Percentiles rank a stretch among this genome's conserved stretches.
Conservation (phyloP, 2,113 vertebrate species). For the Trochalopteron elliotii region DNA sequence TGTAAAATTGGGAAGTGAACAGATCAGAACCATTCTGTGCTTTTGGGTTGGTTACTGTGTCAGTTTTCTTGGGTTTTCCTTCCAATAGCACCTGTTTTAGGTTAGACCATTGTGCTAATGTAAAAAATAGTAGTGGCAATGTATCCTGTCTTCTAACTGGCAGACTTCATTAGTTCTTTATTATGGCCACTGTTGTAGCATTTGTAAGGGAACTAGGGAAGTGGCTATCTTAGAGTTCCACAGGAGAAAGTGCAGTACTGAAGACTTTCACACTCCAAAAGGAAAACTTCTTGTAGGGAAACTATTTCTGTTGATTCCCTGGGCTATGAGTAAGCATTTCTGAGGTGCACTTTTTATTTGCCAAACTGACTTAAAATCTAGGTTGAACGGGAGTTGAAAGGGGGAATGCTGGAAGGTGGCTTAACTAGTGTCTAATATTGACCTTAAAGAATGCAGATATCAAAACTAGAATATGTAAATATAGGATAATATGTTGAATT, state of each 20-base stretch:
- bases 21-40: not conserved
- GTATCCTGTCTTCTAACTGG: not conserved
- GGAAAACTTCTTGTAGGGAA: not conserved
- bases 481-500: not conserved
- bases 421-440: not conserved
- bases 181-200: not conserved
- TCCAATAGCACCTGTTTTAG: not conserved
- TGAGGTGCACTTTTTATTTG: not conserved
- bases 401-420: not conserved
- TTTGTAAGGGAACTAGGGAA: not conserved
- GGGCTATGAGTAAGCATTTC: not conserved
- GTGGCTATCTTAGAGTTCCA: fast-evolving
- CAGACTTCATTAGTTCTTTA: not conserved
- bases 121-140: not conserved
- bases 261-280: not conserved
- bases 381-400: not conserved
- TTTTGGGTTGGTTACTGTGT: not conserved
- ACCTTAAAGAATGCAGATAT: not conserved
- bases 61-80: not conserved
- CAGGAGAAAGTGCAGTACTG: not conserved
- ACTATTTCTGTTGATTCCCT: not conserved
- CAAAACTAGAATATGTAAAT: not conserved
- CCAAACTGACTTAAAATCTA: not conserved
- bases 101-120: not conserved
- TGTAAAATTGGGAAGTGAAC: not conserved